These are phyloP conservation scores for Callospermophilus lateralis DNA, from an alignment of 2,113 vertebrate genomes.

Conservation along the genomic window DNA sequence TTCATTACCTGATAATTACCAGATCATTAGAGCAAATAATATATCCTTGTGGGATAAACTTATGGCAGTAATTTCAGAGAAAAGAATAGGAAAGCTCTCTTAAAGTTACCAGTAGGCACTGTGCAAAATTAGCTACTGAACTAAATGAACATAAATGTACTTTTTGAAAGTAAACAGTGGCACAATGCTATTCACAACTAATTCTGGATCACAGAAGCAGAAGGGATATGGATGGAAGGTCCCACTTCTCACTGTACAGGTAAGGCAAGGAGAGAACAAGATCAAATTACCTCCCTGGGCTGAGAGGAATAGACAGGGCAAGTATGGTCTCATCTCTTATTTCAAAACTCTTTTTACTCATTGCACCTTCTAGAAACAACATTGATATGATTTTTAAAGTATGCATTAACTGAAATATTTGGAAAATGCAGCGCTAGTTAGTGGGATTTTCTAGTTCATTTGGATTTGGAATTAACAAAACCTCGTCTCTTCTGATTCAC, in stretches of 20 bases:
- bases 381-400: not conserved
- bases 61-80: constrained; percentile 64
- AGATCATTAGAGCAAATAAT: constrained; percentile 81
- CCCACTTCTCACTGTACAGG: not conserved
- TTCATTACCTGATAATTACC: constrained; percentile 79
- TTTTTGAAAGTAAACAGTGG: constrained; percentile 46
- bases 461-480: not conserved
- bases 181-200: constrained; percentile 46
- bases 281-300: no score
- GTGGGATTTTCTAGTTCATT: not conserved
- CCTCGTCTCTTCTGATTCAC: not conserved
- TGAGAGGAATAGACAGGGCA: not conserved
- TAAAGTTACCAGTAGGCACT: constrained; percentile 43
- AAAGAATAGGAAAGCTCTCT: constrained; percentile 55
- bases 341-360: not conserved
- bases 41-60: constrained; percentile 64
- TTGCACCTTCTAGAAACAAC: not conserved
- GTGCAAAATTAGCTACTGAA: constrained; percentile 59
- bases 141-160: constrained; percentile 58
- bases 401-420: not conserved
- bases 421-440: not conserved
- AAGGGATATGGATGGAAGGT: not conserved
- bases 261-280: not conserved
- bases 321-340: no score
- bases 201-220: constrained; percentile 23